Conservation (phyloP, 2,113 vertebrate species). For the Uropsilus gracilis region DNA sequence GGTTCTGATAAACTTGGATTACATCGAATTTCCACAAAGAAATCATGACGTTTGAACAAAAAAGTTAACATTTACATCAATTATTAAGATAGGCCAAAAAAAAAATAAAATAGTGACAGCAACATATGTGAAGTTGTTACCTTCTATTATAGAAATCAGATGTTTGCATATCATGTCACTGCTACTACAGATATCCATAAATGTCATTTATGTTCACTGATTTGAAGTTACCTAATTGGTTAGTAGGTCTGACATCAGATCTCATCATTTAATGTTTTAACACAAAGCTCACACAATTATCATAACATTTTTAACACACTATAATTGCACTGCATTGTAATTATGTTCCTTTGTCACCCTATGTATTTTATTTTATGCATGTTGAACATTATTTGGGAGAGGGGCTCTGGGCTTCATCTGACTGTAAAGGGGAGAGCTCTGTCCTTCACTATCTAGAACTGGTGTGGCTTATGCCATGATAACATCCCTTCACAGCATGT, state of each 20-base stretch:
- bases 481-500: not conserved
- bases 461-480: not conserved
- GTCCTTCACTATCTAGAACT: not conserved
- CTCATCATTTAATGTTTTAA: slow-evolving; percentile 2
- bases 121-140: not conserved
- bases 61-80: not conserved
- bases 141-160: not conserved
- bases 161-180: not conserved
- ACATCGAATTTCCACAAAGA: not conserved
- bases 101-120: not conserved
- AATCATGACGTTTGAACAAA: not conserved
- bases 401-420: not conserved
- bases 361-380: not conserved
- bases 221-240: not conserved
- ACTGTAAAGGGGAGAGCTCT: not conserved
- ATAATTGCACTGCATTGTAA: not conserved
- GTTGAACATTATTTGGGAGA: not conserved
- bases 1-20: not conserved
- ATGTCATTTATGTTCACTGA: not conserved
- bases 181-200: not conserved
- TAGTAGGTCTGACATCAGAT: not conserved
- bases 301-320: not conserved
- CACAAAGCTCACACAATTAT: not conserved
- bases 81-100: not conserved
- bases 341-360: not conserved